Conservation (phyloP, 2,888 invertebrate genomes). For the Acrobasis suavella region DNA sequence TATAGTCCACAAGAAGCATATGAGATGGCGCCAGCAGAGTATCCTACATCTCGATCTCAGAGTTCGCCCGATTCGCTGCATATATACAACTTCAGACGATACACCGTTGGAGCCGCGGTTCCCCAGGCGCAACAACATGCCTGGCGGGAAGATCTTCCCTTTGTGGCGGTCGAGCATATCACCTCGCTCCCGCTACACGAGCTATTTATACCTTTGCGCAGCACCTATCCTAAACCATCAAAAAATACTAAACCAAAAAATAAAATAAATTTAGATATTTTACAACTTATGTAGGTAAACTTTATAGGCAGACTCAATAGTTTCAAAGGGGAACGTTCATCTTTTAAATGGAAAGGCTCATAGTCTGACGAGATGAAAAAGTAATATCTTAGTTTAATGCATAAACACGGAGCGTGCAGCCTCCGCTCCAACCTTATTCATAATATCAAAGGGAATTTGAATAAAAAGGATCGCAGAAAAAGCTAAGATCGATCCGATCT, state of each 20-base stretch:
- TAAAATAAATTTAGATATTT: too few relatives aligned
- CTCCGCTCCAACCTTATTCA: conserved; percentile 17
- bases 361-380: conserved; percentile 4
- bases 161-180: too few relatives aligned
- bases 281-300: too few relatives aligned
- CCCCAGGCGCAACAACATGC: too few relatives aligned
- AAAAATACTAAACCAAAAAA: background rate
- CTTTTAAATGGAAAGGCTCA: background rate
- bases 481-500: conserved; percentile 15
- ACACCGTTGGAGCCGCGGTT: too few relatives aligned
- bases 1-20: too few relatives aligned
- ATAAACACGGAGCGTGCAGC: conserved; percentile 18
- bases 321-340: background rate
- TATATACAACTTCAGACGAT: too few relatives aligned
- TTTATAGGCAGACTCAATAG: background rate
- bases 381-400: conserved; percentile 18
- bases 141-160: too few relatives aligned
- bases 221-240: background rate
- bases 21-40: too few relatives aligned
- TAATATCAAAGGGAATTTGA: conserved; percentile 22
- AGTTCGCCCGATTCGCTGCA: too few relatives aligned
- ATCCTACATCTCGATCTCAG: too few relatives aligned
- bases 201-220: background rate
- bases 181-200: too few relatives aligned
- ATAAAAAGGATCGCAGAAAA: conserved; percentile 22